phyloP scores from a whole-genome alignment of 2,797 vertebrate genomes.

The Hemitrygon akajei region DNA sequence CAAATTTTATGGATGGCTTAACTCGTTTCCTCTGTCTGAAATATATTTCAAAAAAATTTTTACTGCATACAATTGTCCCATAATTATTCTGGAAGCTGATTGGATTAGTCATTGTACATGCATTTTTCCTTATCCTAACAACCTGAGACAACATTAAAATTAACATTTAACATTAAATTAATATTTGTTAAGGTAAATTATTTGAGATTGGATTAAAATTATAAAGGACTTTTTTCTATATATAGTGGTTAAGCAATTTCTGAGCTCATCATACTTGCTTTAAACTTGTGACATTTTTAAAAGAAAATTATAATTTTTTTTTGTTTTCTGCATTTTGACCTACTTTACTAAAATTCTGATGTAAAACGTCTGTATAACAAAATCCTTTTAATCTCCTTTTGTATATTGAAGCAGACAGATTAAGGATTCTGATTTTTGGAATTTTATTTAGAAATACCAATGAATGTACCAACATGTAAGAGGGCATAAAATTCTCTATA shows the following conservation, averaged over 20 bases:
- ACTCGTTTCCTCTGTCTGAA: background rate
- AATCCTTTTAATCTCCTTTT: background rate
- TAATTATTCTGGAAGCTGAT: background rate
- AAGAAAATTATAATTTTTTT: background rate
- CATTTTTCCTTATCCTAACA: background rate
- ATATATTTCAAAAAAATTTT: no score
- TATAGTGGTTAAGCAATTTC: background rate
- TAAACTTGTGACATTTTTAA: background rate
- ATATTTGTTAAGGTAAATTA: conserved; percentile 1
- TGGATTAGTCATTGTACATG: background rate
- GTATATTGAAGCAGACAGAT: background rate
- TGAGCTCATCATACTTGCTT: background rate
- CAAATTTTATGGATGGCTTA: background rate
- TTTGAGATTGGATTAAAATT: background rate
- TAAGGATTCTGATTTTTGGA: background rate
- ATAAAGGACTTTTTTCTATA: background rate
- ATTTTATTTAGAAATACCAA: background rate
- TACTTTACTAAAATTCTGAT: background rate
- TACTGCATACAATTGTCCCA: background rate
- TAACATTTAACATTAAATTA: background rate
- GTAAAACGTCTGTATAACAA: background rate
- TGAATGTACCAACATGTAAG: background rate
- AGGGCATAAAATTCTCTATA: background rate
- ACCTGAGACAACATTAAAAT: background rate
- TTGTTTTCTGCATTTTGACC: background rate